Base-by-base conservation (phyloP, 1,140 invertebrate species). In the Papilio helenus region DNA sequence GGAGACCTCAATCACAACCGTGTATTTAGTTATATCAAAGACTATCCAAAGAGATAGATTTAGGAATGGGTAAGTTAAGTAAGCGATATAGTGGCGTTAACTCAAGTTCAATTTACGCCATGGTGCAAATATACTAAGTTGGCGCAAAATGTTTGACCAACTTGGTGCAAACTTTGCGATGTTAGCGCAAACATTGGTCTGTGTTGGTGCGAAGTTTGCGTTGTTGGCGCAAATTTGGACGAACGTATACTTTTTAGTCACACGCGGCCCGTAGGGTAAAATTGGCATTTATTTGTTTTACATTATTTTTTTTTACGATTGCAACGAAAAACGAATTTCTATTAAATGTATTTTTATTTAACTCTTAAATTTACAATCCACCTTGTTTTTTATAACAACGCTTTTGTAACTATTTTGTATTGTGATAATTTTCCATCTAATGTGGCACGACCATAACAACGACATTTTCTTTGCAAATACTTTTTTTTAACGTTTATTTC, bases 201-300 rank as follows among this genome's bases (percentile, higher is more conserved):
- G 68, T 29, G 65, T 80, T 42, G 34, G 42, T 42, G 74, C 72
- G 10, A 68, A 65, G 29, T 20, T n/a, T 42, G 16, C 51, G 44
- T 49, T 29, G 44, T 80, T 42, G 34, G 42, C 42, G 74, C 51
- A n/a, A 76, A 65, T 58, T 20, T 20, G 51, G 51, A 55, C n/a
- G 9, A 55, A 55, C n/a, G 39, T 68, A 55, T 61, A n/a, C 71
- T 4, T 61, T 65, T 42, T 79, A 39, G 72, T 18, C 71, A 58
- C 26, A 26, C 80, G 65, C 55, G 80, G 84, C 79, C 80, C 84
- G 76, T 87, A 85, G 82, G 77, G 71, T 68, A 82, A 82, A 5
- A 89, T 89, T 82, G 87, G 87, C 87, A 87, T 90, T 90, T 90
- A 87, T 86, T 87, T 84, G 79, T 81, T 81, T 80, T 79, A 72